Conservation (phyloP, 2,888 invertebrate species). For the Artemia sp. region DNA sequence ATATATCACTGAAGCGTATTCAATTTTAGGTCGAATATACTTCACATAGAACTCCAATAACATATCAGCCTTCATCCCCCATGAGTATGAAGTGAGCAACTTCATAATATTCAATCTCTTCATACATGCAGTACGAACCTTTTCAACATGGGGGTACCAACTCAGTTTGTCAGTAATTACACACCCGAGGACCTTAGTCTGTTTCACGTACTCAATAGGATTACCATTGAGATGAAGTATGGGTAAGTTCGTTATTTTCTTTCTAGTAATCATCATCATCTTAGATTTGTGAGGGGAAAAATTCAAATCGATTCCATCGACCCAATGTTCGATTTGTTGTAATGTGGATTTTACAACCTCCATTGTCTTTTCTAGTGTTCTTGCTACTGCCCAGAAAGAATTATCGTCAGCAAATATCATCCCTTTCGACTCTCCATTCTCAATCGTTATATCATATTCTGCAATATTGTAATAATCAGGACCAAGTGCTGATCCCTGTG, state of each 20-base stretch:
- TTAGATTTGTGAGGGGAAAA: background rate
- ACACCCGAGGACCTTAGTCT: background rate
- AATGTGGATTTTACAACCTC: background rate
- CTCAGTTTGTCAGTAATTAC: background rate
- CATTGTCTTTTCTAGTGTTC: background rate
- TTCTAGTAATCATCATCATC: background rate
- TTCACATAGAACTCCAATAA: background rate
- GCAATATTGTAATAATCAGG: background rate
- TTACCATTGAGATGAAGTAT: background rate
- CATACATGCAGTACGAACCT: background rate
- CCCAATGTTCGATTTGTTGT: background rate
- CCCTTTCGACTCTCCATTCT: background rate
- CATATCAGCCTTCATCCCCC: background rate
- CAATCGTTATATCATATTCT: background rate
- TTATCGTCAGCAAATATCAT: slow-evolving; percentile 2
- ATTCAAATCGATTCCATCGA: background rate
- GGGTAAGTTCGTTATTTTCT: no score
- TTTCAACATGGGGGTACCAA: background rate
- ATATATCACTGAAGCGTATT: background rate
- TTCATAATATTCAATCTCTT: background rate
- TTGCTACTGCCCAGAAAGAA: background rate
- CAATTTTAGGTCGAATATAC: slow-evolving; percentile 3
- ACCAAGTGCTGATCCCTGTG: background rate
- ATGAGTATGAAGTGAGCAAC: background rate
- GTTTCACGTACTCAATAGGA: background rate